phyloP scores from a whole-genome alignment of 2,797 vertebrate species.

The Diplodus puntazzo region DNA sequence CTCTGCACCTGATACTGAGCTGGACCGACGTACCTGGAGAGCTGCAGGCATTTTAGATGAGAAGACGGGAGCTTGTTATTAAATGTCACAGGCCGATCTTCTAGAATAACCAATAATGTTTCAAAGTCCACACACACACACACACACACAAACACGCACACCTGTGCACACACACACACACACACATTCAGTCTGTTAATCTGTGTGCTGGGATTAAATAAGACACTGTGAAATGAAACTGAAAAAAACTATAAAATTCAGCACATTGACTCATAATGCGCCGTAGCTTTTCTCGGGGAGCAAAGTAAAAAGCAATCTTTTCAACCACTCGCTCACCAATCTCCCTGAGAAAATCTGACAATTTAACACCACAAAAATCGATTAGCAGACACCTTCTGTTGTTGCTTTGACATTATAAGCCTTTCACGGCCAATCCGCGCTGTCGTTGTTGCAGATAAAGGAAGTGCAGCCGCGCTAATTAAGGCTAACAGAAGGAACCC shows the following conservation, averaged over 20 bases:
- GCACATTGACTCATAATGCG: too few relatives aligned
- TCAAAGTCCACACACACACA: constrained; percentile 13
- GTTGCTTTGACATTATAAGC: too few relatives aligned
- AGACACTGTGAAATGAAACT: not conserved
- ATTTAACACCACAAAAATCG: not conserved
- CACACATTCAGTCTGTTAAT: not conserved
- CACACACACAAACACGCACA: constrained; percentile 7
- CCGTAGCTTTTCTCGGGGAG: too few relatives aligned
- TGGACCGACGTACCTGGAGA: constrained; percentile 48
- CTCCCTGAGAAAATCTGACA: not conserved
- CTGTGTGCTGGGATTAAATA: not conserved
- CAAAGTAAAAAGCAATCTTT: not conserved
- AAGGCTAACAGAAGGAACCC: too few relatives aligned
- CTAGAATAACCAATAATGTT: constrained; percentile 78
- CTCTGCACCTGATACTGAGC: constrained; percentile 65
- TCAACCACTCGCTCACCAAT: not conserved
- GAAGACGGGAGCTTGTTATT: constrained; percentile 64
- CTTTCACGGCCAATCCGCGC: too few relatives aligned
- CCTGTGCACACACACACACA: constrained; percentile 1
- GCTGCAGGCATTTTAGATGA: constrained; percentile 63
- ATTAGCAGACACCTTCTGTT: not conserved
- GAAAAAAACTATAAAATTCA: not conserved
- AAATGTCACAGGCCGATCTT: constrained; percentile 74
- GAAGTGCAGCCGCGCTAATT: too few relatives aligned
- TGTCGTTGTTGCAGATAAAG: too few relatives aligned